Conservation (phyloP, 2,113 vertebrate genomes). For the Gymnorhina tibicen region DNA sequence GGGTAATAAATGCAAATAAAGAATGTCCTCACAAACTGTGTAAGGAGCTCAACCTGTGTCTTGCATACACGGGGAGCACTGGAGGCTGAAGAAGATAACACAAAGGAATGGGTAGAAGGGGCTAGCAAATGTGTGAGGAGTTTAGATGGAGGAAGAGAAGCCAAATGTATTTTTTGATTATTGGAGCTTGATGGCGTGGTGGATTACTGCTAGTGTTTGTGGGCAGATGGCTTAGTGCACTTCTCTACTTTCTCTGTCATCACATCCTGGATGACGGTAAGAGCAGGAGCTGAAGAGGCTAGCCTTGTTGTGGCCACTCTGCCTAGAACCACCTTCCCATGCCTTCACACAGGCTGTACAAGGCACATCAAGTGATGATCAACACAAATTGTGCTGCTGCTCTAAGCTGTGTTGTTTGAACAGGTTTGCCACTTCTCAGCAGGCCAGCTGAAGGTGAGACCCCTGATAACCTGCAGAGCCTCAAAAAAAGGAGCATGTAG, state of each 20-base stretch:
- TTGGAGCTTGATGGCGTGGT: background rate
- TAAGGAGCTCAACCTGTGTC: background rate
- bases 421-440: background rate
- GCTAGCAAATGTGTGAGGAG: background rate
- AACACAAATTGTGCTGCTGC: background rate
- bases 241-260: background rate
- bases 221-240: background rate
- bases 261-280: background rate
- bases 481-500: background rate
- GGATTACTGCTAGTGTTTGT: background rate
- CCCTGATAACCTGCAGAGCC: background rate
- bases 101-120: background rate
- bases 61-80: background rate
- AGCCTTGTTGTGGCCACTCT: background rate
- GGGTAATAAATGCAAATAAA: background rate
- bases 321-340: background rate
- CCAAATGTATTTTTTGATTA: background rate
- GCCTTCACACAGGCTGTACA: background rate
- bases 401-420: background rate
- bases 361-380: background rate
- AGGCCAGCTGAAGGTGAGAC: fast-evolving
- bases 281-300: background rate
- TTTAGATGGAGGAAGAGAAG: background rate
- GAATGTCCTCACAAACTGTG: background rate
- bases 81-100: background rate